phyloP scores from a whole-genome alignment of 1,140 invertebrate genomes.

The Achatina immaculata region DNA sequence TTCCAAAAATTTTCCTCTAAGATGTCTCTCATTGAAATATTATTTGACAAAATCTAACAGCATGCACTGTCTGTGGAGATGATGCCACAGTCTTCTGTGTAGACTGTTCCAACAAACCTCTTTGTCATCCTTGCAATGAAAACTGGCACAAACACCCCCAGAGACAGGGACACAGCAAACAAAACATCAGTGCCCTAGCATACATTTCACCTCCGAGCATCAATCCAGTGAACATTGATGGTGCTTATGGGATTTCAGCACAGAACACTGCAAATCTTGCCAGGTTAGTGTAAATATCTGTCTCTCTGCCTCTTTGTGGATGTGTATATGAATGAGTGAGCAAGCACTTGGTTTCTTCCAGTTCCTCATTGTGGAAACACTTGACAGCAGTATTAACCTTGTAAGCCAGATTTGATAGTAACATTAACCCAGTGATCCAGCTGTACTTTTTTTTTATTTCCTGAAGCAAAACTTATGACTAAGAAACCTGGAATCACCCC shows the following conservation, averaged over 20 bases:
- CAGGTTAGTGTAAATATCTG: not conserved
- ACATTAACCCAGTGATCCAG: too few relatives aligned
- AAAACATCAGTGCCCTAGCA: constrained; percentile 27
- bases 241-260: constrained; percentile 42
- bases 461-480: too few relatives aligned
- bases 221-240: constrained; percentile 24
- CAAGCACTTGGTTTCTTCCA: too few relatives aligned
- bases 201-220: not conserved
- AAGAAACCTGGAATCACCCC: too few relatives aligned
- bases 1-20: too few relatives aligned
- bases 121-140: constrained; percentile 51
- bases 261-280: not conserved
- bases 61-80: constrained; percentile 56
- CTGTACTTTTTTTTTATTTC: too few relatives aligned
- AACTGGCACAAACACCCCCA: constrained; percentile 61
- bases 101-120: constrained; percentile 48
- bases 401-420: too few relatives aligned
- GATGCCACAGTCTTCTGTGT: constrained; percentile 45
- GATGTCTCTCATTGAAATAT: too few relatives aligned
- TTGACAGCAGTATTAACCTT: too few relatives aligned
- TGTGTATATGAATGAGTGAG: not conserved
- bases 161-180: constrained; percentile 44
- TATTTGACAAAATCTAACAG: constrained; percentile 44
- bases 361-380: too few relatives aligned
- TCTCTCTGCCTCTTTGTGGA: not conserved